A percentile compares a stretch with the other conserved stretches of the same genome.
Evolutionary conservation across 2,113 vertebrate genomes (phyloP).

Genomic region (Lipophrys pholis): DNA sequence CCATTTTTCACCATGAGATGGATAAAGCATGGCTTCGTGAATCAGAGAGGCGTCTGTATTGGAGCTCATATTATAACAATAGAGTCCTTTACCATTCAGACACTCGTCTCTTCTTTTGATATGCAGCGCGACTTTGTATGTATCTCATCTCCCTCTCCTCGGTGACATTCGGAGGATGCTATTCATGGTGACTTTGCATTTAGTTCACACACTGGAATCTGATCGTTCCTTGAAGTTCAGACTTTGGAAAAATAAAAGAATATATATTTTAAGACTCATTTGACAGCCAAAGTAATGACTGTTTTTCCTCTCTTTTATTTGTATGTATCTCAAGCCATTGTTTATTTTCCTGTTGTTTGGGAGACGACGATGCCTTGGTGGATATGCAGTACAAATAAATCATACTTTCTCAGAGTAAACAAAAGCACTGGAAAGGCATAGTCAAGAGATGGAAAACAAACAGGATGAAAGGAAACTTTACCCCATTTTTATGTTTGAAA

Average conservation of each 20-base stretch:
- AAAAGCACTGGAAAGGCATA: slow-evolving; percentile 34
- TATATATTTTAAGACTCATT: slow-evolving; percentile 10
- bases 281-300: slow-evolving; percentile 49
- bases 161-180: slow-evolving; percentile 50
- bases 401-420: slow-evolving; percentile 43
- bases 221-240: slow-evolving; percentile 45
- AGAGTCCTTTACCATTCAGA: slow-evolving; percentile 39
- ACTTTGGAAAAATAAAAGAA: slow-evolving; percentile 8
- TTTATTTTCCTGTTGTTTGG: slow-evolving; percentile 34
- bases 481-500: slow-evolving; percentile 37
- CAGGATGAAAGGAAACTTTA: slow-evolving; percentile 52
- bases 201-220: slow-evolving; percentile 14
- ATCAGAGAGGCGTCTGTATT: background rate
- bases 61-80: slow-evolving; percentile 54
- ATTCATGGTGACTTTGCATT: slow-evolving; percentile 23
- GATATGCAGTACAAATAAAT: slow-evolving; percentile 50
- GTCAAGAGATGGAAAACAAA: slow-evolving; percentile 49
- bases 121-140: slow-evolving; percentile 21
- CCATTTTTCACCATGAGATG: no score
- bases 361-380: slow-evolving; percentile 37
- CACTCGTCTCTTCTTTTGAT: slow-evolving; percentile 8
- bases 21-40: no score
- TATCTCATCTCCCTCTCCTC: slow-evolving; percentile 28
- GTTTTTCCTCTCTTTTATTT: slow-evolving; percentile 15
- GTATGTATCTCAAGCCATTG: slow-evolving; percentile 25